Conservation (phyloP, 2,113 vertebrate species). For the Sander lucioperca region DNA sequence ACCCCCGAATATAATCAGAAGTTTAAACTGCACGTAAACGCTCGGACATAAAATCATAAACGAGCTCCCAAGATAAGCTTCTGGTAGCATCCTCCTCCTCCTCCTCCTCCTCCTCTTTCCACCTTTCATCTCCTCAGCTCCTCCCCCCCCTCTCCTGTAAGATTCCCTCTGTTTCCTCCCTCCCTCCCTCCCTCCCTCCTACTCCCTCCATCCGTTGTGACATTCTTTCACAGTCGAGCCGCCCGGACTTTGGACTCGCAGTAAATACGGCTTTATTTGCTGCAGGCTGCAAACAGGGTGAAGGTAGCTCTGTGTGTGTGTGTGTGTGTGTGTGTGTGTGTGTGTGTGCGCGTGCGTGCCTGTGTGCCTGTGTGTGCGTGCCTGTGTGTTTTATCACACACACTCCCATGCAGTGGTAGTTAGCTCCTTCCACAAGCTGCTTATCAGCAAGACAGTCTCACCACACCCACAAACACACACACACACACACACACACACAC, state of each 20-base stretch:
- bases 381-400: slow-evolving; percentile 11
- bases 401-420: slow-evolving; percentile 57
- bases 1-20: too few species aligned
- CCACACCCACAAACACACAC: slow-evolving; percentile 52
- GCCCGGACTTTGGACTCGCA: slow-evolving; percentile 81
- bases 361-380: slow-evolving; percentile 20
- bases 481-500: slow-evolving; percentile 46
- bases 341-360: slow-evolving; percentile 28
- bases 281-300: slow-evolving; percentile 43
- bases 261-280: slow-evolving; percentile 86
- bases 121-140: slow-evolving; percentile 22
- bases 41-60: slow-evolving; percentile 14
- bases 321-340: slow-evolving; percentile 47
- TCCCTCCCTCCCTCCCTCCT: neutral
- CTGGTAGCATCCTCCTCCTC: slow-evolving; percentile 48
- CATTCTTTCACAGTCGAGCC: slow-evolving; percentile 84
- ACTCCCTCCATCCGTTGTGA: slow-evolving; percentile 52
- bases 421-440: slow-evolving; percentile 71
- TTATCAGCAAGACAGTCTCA: slow-evolving; percentile 68
- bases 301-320: slow-evolving; percentile 45
- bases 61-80: slow-evolving; percentile 3
- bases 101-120: neutral
- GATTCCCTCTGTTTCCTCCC: slow-evolving; percentile 4
- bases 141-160: neutral
- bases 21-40: too few species aligned